Base-by-base conservation (phyloP, 2,113 vertebrate genomes). In the Mastomys coucha region DNA sequence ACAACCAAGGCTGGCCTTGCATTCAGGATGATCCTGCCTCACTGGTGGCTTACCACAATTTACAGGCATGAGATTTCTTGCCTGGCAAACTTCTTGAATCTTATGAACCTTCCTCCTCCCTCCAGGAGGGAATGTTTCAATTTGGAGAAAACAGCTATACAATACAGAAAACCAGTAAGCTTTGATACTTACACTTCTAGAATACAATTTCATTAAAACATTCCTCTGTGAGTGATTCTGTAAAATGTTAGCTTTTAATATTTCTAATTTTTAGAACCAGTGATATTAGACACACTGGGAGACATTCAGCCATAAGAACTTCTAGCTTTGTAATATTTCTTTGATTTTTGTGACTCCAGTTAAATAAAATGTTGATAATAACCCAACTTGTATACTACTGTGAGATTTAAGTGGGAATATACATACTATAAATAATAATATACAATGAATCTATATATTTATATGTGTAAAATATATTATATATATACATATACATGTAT, bases 331-430 rank as follows among this genome's bases (percentile, higher is more conserved):
- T 19, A 28, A 69, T 84, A 82, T 14, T 94, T 60, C 72, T 16
- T 92, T 88, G 94, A 65, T 20, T 92, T 94, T 56, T 84, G 36
- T 75, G 72, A 75, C 72, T 75, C 39, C 20, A 42, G 72, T 75
- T 75, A 75, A 89, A 56, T 93, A 63, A 93, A 88, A 84, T 95
- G 26, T 4, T 94, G 85, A 95, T 93, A 77, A 94, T 91, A 73
- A 95, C 67, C 76, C 31, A 49, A 93, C 69, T 70, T 1, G 91
- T 67, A 72, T 3, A 91, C 19, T 82, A 13, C 58, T 56, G 51
- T 93, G 49, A 93, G 39, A 86, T 96, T 97, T 96, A 94, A 96
- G 88, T 91, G 60, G 95, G 91, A 94, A 94, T 39, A 73, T 70
- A 28, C 53, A 80, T 91, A 14, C n/a, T 58, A 12, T 58, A 56